These are phyloP conservation scores for Agriopis marginaria DNA, from an alignment of 2,888 invertebrate genomes.

Conservation along the genomic window DNA sequence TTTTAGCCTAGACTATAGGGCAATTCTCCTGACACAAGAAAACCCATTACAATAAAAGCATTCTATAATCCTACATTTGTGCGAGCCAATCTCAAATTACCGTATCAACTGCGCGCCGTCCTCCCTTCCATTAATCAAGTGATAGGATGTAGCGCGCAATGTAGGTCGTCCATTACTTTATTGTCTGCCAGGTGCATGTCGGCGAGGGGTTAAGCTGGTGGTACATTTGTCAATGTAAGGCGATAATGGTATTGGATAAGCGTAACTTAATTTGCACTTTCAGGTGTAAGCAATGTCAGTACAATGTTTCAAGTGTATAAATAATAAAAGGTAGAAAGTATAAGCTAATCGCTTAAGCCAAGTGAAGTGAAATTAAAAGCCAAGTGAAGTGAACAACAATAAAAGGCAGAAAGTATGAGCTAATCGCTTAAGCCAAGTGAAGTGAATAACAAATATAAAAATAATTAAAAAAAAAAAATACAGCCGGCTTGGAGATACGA, in stretches of 20 bases:
- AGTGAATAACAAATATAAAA: neutral
- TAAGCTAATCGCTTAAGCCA: neutral
- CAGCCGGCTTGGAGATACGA: too few species aligned
- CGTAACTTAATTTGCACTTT: conserved; percentile 14
- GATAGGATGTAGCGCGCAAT: conserved; percentile 64
- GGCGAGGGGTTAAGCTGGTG: conserved; percentile 46
- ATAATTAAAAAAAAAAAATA: neutral
- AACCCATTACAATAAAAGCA: conserved; percentile 26
- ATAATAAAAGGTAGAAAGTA: neutral
- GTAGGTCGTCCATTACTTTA: conserved; percentile 70
- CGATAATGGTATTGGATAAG: conserved; percentile 54
- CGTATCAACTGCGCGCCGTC: conserved; percentile 59
- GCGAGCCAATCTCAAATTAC: conserved; percentile 58
- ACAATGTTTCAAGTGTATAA: neutral
- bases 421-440: too few species aligned
- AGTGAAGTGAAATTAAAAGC: too few species aligned
- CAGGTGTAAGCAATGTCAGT: neutral
- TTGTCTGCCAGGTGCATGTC: conserved; percentile 67
- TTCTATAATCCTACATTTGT: conserved; percentile 35
- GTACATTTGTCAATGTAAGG: conserved; percentile 64
- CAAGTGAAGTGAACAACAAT: neutral
- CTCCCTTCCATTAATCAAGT: conserved; percentile 67
- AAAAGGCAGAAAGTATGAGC: neutral
- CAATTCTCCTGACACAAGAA: neutral
- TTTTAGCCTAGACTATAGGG: neutral